phyloP scores from a whole-genome alignment of 2,888 invertebrate genomes.

The Flabesymbios commensalis region DNA sequence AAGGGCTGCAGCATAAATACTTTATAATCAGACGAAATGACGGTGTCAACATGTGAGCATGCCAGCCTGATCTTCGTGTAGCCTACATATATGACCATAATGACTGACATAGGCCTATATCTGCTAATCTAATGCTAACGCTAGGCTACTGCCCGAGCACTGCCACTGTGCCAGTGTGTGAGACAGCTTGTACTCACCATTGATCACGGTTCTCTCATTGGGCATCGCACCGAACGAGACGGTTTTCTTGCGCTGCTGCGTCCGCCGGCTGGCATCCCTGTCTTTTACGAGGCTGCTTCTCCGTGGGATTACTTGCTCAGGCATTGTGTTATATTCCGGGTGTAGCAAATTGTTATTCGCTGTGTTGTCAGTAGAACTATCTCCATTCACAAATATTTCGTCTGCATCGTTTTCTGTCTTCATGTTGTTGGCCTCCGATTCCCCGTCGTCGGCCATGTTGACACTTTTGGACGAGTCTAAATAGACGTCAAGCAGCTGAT shows the following conservation, averaged over 20 bases:
- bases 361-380: constrained; percentile 10
- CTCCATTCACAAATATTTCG: constrained; percentile 32
- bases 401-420: constrained; percentile 9
- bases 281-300: constrained; percentile 60
- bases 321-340: constrained; percentile 26
- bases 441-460: constrained; percentile 29
- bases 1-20: no score
- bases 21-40: no score
- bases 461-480: constrained; percentile 3
- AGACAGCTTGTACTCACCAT: constrained; percentile 63
- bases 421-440: constrained; percentile 2
- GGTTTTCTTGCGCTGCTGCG: constrained; percentile 60
- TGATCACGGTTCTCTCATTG: constrained; percentile 65
- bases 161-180: no score
- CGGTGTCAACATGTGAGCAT: no score
- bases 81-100: no score
- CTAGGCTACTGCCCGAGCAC: no score
- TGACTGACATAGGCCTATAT: no score
- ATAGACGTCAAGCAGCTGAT: neutral
- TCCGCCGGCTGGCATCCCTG: constrained; percentile 40
- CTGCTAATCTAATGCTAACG: no score
- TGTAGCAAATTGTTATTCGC: constrained; percentile 19
- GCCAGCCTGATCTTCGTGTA: no score
- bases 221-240: constrained; percentile 63
- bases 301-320: constrained; percentile 39